A percentile compares a stretch with the other conserved stretches of the same genome.
These are phyloP conservation scores for Eupithecia inturbata DNA, from an alignment of 2,888 invertebrate genomes.

Conservation along the genomic window DNA sequence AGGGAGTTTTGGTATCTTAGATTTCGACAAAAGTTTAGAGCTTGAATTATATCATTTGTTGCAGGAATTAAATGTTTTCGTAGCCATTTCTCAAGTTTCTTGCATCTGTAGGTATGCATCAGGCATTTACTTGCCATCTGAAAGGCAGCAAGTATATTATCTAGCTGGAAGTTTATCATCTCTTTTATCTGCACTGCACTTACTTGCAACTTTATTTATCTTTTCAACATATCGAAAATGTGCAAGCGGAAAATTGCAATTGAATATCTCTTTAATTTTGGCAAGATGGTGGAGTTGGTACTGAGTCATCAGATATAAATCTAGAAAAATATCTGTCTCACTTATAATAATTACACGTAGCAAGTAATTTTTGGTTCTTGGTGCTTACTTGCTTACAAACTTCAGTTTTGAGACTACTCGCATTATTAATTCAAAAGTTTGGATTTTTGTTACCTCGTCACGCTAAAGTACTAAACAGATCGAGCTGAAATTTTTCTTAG, in stretches of 20 bases:
- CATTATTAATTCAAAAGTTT: no score
- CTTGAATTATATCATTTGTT: neutral
- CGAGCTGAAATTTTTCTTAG: no score
- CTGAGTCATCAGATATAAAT: neutral
- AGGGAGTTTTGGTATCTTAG: neutral
- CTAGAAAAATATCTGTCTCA: neutral
- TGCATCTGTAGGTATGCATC: slow-evolving; percentile 2
- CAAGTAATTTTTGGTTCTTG: no score
- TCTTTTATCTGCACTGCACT: slow-evolving; percentile 51
- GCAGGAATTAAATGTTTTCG: neutral
- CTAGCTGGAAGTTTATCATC: slow-evolving; percentile 53
- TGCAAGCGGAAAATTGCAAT: slow-evolving; percentile 41
- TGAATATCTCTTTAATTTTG: slow-evolving; percentile 20
- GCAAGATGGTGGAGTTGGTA: neutral
- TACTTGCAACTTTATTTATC: slow-evolving; percentile 50
- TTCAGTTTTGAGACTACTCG: no score
- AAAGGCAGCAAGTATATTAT: slow-evolving; percentile 38
- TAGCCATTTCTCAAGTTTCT: neutral
- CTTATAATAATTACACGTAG: no score
- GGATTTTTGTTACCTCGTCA: no score
- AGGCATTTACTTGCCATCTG: slow-evolving; percentile 30
- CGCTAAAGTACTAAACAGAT: no score
- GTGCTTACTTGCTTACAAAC: no score
- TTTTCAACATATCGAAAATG: slow-evolving; percentile 50
- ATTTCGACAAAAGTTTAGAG: neutral